A percentile compares a stretch with the other conserved stretches of the same genome.
phyloP scores from a whole-genome alignment of 1,140 invertebrate genomes.

The Thalassaphorura encarpata region DNA sequence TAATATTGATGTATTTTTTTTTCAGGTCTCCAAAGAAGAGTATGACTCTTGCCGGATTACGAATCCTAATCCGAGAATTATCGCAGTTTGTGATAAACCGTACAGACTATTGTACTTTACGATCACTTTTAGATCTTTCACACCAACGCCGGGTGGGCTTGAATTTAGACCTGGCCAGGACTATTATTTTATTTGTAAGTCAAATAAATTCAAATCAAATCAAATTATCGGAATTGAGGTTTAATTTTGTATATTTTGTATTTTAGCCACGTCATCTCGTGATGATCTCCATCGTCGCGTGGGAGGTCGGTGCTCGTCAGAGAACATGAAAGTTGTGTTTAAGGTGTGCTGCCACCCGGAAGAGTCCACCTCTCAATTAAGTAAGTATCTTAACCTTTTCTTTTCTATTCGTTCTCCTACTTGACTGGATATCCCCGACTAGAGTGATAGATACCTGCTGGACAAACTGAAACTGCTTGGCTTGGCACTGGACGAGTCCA shows the following conservation, averaged over 20 bases:
- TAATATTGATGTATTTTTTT: slow-evolving; percentile 31
- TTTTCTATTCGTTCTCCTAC: no score
- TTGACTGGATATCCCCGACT: no score
- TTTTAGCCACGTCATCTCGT: slow-evolving; percentile 68
- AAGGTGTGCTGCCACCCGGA: slow-evolving; percentile 73
- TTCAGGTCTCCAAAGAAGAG: slow-evolving; percentile 77
- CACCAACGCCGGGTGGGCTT: slow-evolving; percentile 83
- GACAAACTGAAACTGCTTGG: no score
- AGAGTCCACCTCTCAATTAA: slow-evolving; percentile 39
- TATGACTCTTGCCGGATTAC: slow-evolving; percentile 92
- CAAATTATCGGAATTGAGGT: neutral
- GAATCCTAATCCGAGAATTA: slow-evolving; percentile 80
- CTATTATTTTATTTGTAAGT: slow-evolving; percentile 90
- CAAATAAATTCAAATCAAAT: slow-evolving; percentile 1
- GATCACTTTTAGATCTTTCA: slow-evolving; percentile 91
- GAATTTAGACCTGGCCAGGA: slow-evolving; percentile 90
- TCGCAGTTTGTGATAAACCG: slow-evolving; percentile 91
- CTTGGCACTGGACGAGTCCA: no score
- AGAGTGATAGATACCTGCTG: no score
- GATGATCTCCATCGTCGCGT: slow-evolving; percentile 81
- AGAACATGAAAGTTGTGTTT: slow-evolving; percentile 94
- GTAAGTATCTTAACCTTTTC: no score
- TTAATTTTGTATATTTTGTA: slow-evolving; percentile 31
- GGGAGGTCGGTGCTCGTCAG: slow-evolving; percentile 75
- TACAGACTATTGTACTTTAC: slow-evolving; percentile 91